Percentiles rank a stretch among this genome's conserved stretches.
phyloP scores from a whole-genome alignment of 2,113 vertebrate species.

The Ploceus nigricollis region DNA sequence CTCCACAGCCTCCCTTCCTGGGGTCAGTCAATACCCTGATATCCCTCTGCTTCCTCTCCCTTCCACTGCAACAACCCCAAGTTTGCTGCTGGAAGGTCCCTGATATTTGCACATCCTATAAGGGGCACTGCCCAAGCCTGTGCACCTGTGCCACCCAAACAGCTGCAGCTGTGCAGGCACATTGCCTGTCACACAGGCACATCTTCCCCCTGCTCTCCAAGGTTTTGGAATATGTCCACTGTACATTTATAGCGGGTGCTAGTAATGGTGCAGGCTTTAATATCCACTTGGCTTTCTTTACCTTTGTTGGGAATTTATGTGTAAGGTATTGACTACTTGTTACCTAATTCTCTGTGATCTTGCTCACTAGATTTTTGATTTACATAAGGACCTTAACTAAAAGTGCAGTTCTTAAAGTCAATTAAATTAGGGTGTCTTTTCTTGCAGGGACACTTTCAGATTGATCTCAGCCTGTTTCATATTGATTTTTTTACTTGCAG shows the following conservation, averaged over 20 bases:
- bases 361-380: background rate
- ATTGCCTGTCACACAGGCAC: background rate
- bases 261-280: background rate
- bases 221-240: background rate
- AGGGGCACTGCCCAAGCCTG: background rate
- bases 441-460: background rate
- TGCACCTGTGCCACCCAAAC: background rate
- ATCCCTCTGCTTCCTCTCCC: background rate
- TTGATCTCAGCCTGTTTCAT: background rate
- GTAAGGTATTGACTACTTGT: background rate
- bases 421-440: background rate
- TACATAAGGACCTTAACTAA: background rate
- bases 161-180: background rate
- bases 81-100: background rate
- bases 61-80: background rate
- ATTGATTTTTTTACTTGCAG: background rate
- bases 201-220: background rate
- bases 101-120: background rate
- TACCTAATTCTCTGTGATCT: background rate
- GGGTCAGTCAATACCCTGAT: rapidly evolving
- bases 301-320: background rate
- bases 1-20: background rate
- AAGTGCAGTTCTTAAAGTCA: background rate
- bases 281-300: background rate
- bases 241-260: background rate